A percentile compares a stretch with the other conserved stretches of the same genome.
These are phyloP conservation scores for Gallinago solitaria DNA, from an alignment of 2,797 vertebrate species.

Conservation along the genomic window DNA sequence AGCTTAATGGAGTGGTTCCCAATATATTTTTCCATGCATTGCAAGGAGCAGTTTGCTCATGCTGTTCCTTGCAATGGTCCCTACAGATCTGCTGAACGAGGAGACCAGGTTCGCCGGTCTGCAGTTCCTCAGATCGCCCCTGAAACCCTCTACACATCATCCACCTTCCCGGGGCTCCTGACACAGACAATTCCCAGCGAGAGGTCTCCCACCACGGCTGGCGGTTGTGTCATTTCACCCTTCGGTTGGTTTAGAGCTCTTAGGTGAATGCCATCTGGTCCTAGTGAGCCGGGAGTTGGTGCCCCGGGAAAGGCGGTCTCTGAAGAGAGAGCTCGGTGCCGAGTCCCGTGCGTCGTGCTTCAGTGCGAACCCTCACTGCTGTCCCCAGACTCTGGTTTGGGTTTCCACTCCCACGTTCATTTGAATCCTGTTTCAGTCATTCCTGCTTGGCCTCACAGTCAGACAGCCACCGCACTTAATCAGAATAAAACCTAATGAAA, in stretches of 20 bases:
- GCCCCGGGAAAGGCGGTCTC: not conserved
- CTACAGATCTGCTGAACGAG: not conserved
- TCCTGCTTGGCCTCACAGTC: not conserved
- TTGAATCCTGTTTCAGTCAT: not conserved
- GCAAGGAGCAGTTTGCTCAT: not conserved
- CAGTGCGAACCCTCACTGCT: not conserved
- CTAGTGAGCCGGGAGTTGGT: not conserved
- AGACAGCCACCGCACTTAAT: not conserved
- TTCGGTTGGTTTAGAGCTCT: not conserved
- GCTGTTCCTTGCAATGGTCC: not conserved
- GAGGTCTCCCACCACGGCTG: fast-evolving
- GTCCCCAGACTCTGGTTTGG: not conserved
- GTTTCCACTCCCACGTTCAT: not conserved
- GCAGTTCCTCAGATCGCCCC: not conserved
- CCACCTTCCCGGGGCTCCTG: not conserved
- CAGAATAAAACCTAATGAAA: slow-evolving; percentile 10
- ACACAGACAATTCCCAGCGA: not conserved
- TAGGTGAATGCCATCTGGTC: not conserved
- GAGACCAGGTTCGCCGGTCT: not conserved
- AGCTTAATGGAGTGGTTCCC: not conserved
- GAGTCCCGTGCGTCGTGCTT: not conserved
- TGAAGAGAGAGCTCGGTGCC: not conserved
- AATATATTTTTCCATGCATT: not conserved
- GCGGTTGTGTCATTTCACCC: not conserved
- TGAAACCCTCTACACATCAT: not conserved